Percentiles rank a stretch among this genome's conserved stretches.
These are phyloP conservation scores for Thymelicus lineola DNA, from an alignment of 2,888 invertebrate genomes.

Conservation along the genomic window DNA sequence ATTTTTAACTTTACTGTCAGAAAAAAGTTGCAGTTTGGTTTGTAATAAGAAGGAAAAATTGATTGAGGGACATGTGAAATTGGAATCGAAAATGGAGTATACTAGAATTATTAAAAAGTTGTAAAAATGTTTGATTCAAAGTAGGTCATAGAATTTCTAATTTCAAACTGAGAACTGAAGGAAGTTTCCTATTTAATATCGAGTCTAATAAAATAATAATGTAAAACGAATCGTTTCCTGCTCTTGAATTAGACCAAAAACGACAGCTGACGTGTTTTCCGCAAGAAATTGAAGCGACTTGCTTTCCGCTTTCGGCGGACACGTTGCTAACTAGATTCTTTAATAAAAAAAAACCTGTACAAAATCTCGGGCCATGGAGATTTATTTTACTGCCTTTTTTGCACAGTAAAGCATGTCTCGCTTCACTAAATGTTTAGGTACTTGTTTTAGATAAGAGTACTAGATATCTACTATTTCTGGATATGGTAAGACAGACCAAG, in stretches of 20 bases:
- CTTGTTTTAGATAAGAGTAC: neutral
- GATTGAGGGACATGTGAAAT: no score
- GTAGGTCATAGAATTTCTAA: no score
- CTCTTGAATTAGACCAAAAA: neutral
- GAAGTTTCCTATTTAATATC: no score
- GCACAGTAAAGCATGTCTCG: neutral
- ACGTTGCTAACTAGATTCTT: constrained; percentile 52
- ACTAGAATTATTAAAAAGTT: no score
- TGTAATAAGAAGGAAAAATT: no score
- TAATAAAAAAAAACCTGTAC: neutral
- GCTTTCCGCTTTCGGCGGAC: constrained; percentile 56
- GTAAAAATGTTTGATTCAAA: no score
- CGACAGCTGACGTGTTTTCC: constrained; percentile 37
- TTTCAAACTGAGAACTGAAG: no score
- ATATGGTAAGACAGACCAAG: no score
- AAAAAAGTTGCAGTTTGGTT: no score
- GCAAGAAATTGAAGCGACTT: constrained; percentile 63
- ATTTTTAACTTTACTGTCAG: no score
- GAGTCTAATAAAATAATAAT: neutral
- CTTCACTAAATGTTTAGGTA: neutral
- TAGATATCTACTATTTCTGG: no score
- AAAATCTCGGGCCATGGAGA: neutral
- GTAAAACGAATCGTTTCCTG: neutral
- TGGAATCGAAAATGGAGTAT: no score
- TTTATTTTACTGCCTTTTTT: constrained; percentile 3